A percentile compares a stretch with the other conserved stretches of the same genome.
Evolutionary conservation across 2,888 invertebrate genomes (phyloP).

Genomic region (Pemphredon lugubris): DNA sequence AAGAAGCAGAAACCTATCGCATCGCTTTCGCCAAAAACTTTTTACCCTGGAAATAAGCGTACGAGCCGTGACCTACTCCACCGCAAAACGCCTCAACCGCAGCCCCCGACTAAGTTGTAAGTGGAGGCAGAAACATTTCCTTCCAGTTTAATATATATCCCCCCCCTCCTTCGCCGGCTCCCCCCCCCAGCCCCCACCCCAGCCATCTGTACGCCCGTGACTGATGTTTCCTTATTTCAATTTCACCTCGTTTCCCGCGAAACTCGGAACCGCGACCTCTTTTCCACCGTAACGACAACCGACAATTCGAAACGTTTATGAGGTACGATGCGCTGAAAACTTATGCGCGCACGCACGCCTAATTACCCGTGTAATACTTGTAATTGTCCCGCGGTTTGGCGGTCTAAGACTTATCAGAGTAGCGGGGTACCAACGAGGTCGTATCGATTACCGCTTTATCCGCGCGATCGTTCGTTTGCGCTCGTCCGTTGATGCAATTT

Average conservation of each 20-base stretch:
- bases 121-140: not conserved
- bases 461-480: not conserved
- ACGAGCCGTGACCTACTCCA: conserved; percentile 9
- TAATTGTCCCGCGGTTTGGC: conserved; percentile 64
- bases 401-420: conserved; percentile 21
- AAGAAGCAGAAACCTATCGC: not conserved
- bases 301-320: conserved; percentile 22
- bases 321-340: conserved; percentile 44
- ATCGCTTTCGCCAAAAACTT: not conserved
- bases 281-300: conserved; percentile 2
- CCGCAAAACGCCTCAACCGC: not conserved
- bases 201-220: too few relatives aligned
- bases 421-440: conserved; percentile 13
- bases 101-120: not conserved
- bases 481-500: not conserved
- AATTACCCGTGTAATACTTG: conserved; percentile 60
- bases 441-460: conserved; percentile 26
- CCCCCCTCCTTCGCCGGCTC: not conserved
- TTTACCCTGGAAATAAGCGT: conserved; percentile 2
- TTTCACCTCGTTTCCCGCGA: conserved; percentile 12
- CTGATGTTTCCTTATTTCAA: conserved; percentile 19
- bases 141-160: not conserved
- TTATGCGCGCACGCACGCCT: conserved; percentile 49
- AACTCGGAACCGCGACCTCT: conserved; percentile 6
- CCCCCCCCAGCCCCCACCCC: too few relatives aligned